A percentile compares a stretch with the other conserved stretches of the same genome.
phyloP scores from a whole-genome alignment of 2,888 invertebrate genomes.

The Crocallis elinguaria region DNA sequence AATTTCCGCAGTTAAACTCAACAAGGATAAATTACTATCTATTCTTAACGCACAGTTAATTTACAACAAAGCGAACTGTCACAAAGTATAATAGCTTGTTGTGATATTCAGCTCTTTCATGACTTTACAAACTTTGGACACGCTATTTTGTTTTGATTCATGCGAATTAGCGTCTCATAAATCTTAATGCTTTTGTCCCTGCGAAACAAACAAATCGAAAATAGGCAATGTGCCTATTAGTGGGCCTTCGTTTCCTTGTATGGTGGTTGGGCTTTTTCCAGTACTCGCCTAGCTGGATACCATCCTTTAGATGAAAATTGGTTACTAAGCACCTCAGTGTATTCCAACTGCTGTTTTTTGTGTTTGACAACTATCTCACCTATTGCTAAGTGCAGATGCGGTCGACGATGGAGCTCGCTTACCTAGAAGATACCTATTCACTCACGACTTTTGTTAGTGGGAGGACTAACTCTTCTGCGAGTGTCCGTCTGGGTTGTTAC shows the following conservation, averaged over 20 bases:
- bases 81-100: constrained; percentile 14
- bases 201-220: neutral
- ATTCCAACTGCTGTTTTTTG: no score
- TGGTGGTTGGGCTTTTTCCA: no score
- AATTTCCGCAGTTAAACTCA: neutral
- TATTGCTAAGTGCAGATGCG: no score
- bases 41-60: neutral
- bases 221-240: neutral
- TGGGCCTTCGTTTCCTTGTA: neutral
- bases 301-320: no score
- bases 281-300: no score
- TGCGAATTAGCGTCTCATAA: constrained; percentile 15
- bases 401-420: no score
- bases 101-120: constrained; percentile 14
- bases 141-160: constrained; percentile 23
- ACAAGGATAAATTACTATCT: neutral
- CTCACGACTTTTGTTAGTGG: no score
- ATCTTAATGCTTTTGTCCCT: constrained; percentile 15
- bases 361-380: no score
- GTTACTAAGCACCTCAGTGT: no score
- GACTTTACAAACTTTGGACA: constrained; percentile 17
- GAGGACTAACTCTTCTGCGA: no score
- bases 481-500: no score
- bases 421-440: no score
- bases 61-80: constrained; percentile 6